Percentiles rank a stretch among this genome's conserved stretches.
phyloP scores from a whole-genome alignment of 2,888 invertebrate genomes.

The Sarcophaga rosellei region DNA sequence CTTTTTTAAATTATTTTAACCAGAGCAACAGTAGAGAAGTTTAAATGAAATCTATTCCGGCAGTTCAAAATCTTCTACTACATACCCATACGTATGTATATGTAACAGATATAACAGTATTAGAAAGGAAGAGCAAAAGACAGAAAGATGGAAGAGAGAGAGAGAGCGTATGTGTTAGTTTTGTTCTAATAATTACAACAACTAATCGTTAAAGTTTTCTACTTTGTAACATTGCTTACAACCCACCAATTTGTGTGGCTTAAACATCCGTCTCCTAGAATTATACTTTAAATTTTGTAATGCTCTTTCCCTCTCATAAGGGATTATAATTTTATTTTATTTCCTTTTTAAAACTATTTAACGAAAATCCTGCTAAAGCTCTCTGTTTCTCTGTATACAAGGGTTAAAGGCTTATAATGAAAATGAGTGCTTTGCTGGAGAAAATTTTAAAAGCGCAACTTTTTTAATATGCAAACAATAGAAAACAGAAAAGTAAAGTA shows the following conservation, averaged over 20 bases:
- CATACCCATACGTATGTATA: neutral
- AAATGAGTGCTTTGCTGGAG: constrained; percentile 25
- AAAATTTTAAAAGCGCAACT: constrained; percentile 2
- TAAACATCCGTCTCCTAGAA: constrained; percentile 46
- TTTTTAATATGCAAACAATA: neutral
- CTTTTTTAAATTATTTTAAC: constrained; percentile 10
- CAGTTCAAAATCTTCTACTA: neutral
- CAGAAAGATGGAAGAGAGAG: too few species aligned
- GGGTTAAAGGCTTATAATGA: constrained; percentile 38
- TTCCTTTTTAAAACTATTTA: constrained; percentile 8
- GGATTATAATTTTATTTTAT: too few species aligned
- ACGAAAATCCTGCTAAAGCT: constrained; percentile 29
- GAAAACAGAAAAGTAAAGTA: neutral
- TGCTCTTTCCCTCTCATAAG: neutral
- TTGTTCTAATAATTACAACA: constrained; percentile 55
- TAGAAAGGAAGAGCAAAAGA: too few species aligned
- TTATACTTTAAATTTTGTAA: constrained; percentile 39
- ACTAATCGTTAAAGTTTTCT: constrained; percentile 60
- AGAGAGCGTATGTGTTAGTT: neutral
- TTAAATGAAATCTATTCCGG: neutral
- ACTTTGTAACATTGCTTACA: constrained; percentile 43
- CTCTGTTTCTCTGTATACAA: neutral
- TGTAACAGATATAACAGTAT: neutral
- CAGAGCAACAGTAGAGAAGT: neutral
- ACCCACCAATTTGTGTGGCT: constrained; percentile 40